Base-by-base conservation (phyloP, 1,140 invertebrate species). In the Drosophila sulfurigaster region DNA sequence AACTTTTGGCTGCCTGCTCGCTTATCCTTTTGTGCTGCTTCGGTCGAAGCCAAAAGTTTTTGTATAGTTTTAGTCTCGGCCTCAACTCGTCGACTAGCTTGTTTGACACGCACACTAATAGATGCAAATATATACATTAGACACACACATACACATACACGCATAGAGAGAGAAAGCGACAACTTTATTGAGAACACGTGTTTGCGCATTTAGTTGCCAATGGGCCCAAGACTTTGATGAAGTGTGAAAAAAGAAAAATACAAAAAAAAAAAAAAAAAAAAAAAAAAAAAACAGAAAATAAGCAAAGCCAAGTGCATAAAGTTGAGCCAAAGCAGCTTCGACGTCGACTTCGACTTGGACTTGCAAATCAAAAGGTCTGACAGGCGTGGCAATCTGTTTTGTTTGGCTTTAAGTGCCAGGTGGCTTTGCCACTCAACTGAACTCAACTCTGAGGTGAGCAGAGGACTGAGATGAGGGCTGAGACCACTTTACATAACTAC, bases 141-240 rank as follows among this genome's bases (percentile, higher is more conserved):
- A 63, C 38, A 25, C 52, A 52, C 38, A 58, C 52, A 66, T 25
- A 59, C 20, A n/a, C 48, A 67, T 49, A 64, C 16, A 41, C 35
- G 45, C 38, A 25, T 25, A 25, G 32, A 56, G 16, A 38, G 6
- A 15, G n/a, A 48, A 35, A 25, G 49, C n/a, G 56, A 65, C 52
- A 57, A 65, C 35, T 65, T 65, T 72, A 68, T 68, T 62, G 71
- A 72, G 75, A 86, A 86, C 82, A 86, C 87, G 82, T 86, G 82
- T 86, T 86, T 82, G 79, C 79, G 82, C 82, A 82, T 86, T 86
- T 79, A 87, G 79, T 81, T 85, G 68, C 58, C 38, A 4, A 7
- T 45, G 45, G 59, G 57, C 45, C 57, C 78, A 65, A 85, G 77
- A 72, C 82, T 68, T 85, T 86, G 78, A 85, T 81, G 82, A 85